Evolutionary conservation across 2,888 invertebrate species (phyloP).

Genomic region (Drosophila quinaria): DNA sequence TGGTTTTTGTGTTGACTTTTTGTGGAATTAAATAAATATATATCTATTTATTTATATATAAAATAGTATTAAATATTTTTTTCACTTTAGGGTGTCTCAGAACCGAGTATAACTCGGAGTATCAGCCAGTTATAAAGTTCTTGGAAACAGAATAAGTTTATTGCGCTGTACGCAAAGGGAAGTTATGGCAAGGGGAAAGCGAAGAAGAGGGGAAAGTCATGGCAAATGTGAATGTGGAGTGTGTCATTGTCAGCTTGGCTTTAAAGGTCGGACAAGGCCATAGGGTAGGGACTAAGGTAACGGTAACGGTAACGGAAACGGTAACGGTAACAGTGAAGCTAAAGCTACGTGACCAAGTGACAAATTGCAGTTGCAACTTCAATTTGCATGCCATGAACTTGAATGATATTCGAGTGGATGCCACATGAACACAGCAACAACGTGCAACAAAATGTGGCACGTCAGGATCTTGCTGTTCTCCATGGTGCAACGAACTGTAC

Average conservation of each 20-base stretch:
- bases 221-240: constrained; percentile 22
- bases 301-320: constrained; percentile 18
- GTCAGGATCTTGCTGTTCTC: constrained; percentile 28
- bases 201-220: background rate
- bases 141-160: constrained; percentile 11
- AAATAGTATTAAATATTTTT: background rate
- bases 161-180: background rate
- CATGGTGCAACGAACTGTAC: constrained; percentile 70
- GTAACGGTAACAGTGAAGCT: constrained; percentile 22
- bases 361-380: constrained; percentile 71
- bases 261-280: constrained; percentile 27
- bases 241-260: constrained; percentile 32
- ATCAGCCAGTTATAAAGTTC: constrained; percentile 9
- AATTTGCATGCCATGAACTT: constrained; percentile 72
- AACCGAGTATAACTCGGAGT: background rate
- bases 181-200: background rate
- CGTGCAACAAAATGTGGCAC: constrained; percentile 15
- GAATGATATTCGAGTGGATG: constrained; percentile 60
- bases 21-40: too few relatives aligned
- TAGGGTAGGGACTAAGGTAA: constrained; percentile 17
- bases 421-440: constrained; percentile 16
- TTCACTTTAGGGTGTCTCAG: background rate
- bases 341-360: constrained; percentile 76
- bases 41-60: too few relatives aligned
- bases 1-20: too few relatives aligned